These are phyloP conservation scores for Chalcis sispes DNA, from an alignment of 2,888 invertebrate genomes.

Conservation along the genomic window DNA sequence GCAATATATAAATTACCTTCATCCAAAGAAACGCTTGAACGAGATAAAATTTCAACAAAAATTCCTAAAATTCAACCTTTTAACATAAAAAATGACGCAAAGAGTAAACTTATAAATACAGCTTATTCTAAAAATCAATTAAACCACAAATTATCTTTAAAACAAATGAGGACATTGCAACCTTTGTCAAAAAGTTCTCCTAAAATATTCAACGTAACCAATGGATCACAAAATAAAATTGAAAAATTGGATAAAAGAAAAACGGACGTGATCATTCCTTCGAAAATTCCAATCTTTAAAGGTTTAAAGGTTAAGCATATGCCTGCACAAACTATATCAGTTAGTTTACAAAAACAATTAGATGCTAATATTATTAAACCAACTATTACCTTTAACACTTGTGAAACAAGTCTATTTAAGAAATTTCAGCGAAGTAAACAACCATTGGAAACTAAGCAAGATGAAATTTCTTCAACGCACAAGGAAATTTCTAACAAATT, in stretches of 20 bases:
- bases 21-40: conserved; percentile 10
- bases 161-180: conserved; percentile 20
- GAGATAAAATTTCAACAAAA: conserved; percentile 27
- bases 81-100: conserved; percentile 22
- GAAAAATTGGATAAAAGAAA: conserved; percentile 18
- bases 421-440: conserved; percentile 17
- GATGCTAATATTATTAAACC: conserved; percentile 56
- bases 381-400: conserved; percentile 13
- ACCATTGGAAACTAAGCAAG: background rate
- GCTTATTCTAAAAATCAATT: conserved; percentile 27
- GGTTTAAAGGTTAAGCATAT: conserved; percentile 57
- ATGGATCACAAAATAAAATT: conserved; percentile 18
- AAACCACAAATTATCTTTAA: conserved; percentile 17
- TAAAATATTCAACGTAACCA: conserved; percentile 9
- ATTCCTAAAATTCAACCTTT: conserved; percentile 35
- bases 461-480: conserved; percentile 13
- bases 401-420: conserved; percentile 40
- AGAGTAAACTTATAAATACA: background rate
- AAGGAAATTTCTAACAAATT: conserved; percentile 9
- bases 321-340: conserved; percentile 60
- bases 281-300: conserved; percentile 67
- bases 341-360: conserved; percentile 59
- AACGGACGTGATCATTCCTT: conserved; percentile 52
- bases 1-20: conserved; percentile 17
- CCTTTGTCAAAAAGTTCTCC: conserved; percentile 11